Base-by-base conservation (phyloP, 2,888 invertebrate species). In the Altica lythri region DNA sequence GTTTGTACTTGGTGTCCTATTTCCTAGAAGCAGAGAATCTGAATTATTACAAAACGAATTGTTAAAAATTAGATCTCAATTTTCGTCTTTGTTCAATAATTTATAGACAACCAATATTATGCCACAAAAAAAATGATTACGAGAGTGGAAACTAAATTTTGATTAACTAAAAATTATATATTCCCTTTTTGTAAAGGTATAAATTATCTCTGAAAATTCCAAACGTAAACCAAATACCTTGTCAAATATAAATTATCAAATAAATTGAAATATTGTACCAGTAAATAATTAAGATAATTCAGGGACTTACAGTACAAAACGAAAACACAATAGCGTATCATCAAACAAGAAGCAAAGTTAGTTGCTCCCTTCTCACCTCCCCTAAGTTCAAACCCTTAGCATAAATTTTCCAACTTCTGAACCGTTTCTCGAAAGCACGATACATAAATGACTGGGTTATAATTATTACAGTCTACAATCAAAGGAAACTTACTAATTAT, bases 401-500 rank as follows among this genome's bases (percentile, higher is more conserved):
- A 38, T 38, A 48, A 48, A 48, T 48, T 38, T 48, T 48, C 29
- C 38, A 17, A n/a, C 9, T 22, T 19, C 34, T 12, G 34, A 45
- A 14, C 32, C 27, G 37, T 37, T 46, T 29, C 34, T 45, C 17
- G 35, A 46, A 35, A 19, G 49, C 16, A 49, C 40, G 49, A 40
- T 49, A 49, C 40, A 49, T 22, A 49, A 49, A 49, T 42, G 42
- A 49, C 25, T 32, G 32, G 40, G 32, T 42, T 42, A 42, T 49
- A 49, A 49, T 49, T 49, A 49, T 49, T 32, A 42, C 49, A 40
- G 38, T 49, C 40, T 40, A 19, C 16, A 49, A 40, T 49, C 49
- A 42, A 49, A 49, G 49, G 49, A 30, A 49, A 42, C 40, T 49
- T 16, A 42, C 49, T 49, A 49, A 49, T 49, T 49, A 42, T 49